These are phyloP conservation scores for Deladenus siricidicola DNA, from an alignment of 2,888 invertebrate genomes.

Conservation along the genomic window DNA sequence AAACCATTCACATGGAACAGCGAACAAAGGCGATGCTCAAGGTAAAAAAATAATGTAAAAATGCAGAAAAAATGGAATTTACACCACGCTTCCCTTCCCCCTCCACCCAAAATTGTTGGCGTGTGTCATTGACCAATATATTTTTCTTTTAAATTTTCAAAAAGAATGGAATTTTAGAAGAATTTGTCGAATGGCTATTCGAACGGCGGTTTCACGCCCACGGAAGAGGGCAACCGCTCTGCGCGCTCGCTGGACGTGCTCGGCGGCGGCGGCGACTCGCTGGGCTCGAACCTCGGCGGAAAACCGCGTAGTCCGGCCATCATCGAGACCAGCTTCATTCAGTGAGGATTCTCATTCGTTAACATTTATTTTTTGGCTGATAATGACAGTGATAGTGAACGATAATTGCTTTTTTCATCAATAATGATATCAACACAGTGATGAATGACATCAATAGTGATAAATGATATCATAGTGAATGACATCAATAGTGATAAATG, in stretches of 20 bases:
- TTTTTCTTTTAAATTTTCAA: neutral
- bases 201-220: conserved; percentile 22
- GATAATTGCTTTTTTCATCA: no score
- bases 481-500: no score
- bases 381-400: no score
- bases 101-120: neutral
- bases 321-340: conserved; percentile 30
- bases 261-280: neutral
- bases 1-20: conserved; percentile 97
- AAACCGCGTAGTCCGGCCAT: conserved; percentile 5
- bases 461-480: no score
- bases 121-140: neutral
- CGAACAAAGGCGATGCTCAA: conserved; percentile 65
- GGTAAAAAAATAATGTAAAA: neutral
- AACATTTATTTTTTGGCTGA: no score
- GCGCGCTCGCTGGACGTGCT: neutral
- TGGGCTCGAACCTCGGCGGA: neutral
- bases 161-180: no score
- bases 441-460: no score
- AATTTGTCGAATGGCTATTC: conserved; percentile 26
- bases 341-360: conserved; percentile 14
- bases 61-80: neutral
- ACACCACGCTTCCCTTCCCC: neutral
- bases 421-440: no score
- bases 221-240: conserved; percentile 12